phyloP scores from a whole-genome alignment of 2,113 vertebrate species.

The Patagioenas fasciata region DNA sequence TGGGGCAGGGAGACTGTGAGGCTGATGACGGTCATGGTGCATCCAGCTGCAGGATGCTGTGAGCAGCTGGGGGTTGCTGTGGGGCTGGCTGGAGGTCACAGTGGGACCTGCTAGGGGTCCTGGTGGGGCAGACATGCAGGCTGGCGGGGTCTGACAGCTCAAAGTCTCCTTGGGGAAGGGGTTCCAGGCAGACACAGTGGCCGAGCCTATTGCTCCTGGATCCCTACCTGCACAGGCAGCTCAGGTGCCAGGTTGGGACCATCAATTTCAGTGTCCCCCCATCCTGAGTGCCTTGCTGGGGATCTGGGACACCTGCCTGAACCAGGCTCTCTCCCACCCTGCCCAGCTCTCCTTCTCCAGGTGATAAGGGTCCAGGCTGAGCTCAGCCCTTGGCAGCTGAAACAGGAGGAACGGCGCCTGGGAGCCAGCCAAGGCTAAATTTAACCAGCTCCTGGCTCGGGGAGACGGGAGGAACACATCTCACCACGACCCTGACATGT shows the following conservation, averaged over 20 bases:
- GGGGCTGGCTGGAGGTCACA: no score
- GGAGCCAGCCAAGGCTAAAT: slow-evolving; percentile 44
- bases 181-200: fast-evolving
- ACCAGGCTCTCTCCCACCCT: background rate
- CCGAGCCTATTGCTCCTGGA: background rate
- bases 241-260: background rate
- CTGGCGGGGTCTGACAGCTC: background rate
- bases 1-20: background rate
- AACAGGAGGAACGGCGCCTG: no score
- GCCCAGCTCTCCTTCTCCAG: background rate
- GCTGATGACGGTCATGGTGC: background rate
- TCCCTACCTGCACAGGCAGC: background rate
- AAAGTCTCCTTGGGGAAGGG: background rate
- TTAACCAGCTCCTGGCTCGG: slow-evolving; percentile 22
- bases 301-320: background rate
- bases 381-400: background rate
- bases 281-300: background rate
- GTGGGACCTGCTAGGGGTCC: background rate
- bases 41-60: background rate
- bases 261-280: background rate
- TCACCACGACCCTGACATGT: background rate
- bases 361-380: background rate
- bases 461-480: background rate
- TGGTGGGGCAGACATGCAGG: background rate
- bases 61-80: background rate